Evolutionary conservation across 2,797 vertebrate species (phyloP), one percentile per base, ranked within the genome.

Genomic region (Ctenopoma multispine): DNA sequence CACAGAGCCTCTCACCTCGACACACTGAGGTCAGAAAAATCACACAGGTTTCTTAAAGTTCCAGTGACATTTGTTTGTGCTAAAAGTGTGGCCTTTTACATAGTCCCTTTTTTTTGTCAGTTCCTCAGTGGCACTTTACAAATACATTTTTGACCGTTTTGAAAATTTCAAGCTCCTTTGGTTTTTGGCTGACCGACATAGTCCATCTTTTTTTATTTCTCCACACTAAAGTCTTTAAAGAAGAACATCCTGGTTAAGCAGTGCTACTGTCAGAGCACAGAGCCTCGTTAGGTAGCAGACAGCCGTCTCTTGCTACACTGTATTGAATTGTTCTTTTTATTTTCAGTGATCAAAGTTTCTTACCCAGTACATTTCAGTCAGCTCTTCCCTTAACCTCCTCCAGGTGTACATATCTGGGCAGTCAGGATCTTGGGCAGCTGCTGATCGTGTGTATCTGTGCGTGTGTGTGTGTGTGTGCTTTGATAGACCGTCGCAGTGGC

Each of bases 111-210:
- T 80, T 69, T 78, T 85, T 72, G 60, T 85, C 72, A 75, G 83
- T 88, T 91, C 92, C 91, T 92, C 83, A 83, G 90, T 91, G 92
- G 92, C 92, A 92, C 92, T 92, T 91, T 84, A 87, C 84, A 90
- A 90, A 91, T 86, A 89, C 81, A 83, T 90, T 88, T 89, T 89
- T 83, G 85, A 91, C 88, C 69, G 36, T 88, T 89, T 90, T 87
- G 75, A 90, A 87, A 90, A 90, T 90, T 85, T 93, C 87, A 89
- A 92, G 90, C 90, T 95, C 94, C 94, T 95, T 95, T 95, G 94
- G 93, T 94, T 94, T 94, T 94, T 85, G 92, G 92, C 90, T 93
- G 91, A 91, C 93, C 88, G 86, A 85, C 90, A 86, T 87, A 90
- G 91, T 92, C 92, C 90, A 88, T 83, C 70, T 80, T 68, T 77